Evolutionary conservation across 2,113 vertebrate genomes (phyloP).

Genomic region (Dasyurus viverrinus): DNA sequence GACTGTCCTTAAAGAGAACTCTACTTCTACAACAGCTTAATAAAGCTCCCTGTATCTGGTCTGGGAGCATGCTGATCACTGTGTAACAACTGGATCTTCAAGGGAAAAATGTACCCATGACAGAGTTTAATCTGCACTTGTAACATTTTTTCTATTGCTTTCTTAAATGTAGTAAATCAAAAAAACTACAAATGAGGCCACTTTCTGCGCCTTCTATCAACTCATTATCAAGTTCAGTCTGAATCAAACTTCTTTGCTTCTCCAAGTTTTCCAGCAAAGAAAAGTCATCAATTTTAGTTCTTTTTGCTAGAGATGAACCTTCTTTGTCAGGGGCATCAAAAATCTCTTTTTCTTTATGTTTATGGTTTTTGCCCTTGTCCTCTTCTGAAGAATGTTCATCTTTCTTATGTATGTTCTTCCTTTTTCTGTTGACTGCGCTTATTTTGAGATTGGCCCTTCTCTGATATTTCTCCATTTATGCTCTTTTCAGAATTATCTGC

Average conservation of each 20-base stretch:
- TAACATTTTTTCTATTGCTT: neutral
- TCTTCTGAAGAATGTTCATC: constrained; percentile 96
- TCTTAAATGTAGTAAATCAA: neutral
- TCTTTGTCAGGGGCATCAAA: constrained; percentile 85
- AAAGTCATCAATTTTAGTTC: constrained; percentile 95
- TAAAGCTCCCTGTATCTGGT: neutral
- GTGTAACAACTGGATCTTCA: neutral
- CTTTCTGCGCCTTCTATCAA: constrained; percentile 91
- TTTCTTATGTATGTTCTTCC: constrained; percentile 99
- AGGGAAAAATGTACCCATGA: neutral
- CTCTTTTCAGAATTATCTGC: constrained; percentile 92
- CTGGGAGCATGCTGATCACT: neutral
- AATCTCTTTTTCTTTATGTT: constrained; percentile 94
- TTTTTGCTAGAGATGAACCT: constrained; percentile 91
- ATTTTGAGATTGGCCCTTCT: constrained; percentile 89
- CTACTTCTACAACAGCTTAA: neutral
- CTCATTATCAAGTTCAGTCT: constrained; percentile 99
- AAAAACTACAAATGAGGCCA: neutral
- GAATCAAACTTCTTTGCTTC: constrained; percentile 97
- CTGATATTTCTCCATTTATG: constrained; percentile 93
- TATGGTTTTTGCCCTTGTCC: constrained; percentile 95
- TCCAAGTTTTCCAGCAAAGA: constrained; percentile 97
- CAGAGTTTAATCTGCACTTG: neutral
- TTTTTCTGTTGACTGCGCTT: constrained; percentile 98
- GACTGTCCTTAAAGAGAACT: neutral